Conservation (phyloP, 1,140 invertebrate species). For the Drosophila sp. region DNA sequence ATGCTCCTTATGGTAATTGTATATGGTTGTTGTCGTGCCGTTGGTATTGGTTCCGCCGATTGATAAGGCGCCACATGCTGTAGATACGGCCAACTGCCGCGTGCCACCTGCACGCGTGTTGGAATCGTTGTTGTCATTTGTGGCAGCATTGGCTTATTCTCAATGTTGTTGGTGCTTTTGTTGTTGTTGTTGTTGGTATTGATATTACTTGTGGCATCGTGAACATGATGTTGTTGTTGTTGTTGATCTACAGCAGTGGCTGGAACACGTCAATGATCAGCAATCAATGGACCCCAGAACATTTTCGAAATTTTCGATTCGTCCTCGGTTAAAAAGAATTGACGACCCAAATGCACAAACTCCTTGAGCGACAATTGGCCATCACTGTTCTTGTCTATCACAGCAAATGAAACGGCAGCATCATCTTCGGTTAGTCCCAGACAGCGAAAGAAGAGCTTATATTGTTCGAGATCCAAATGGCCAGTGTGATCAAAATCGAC, state of each 20-base stretch:
- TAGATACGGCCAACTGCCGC: constrained; percentile 68
- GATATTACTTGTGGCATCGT: constrained; percentile 28
- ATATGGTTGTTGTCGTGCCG: constrained; percentile 33
- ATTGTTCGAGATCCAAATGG: constrained; percentile 91
- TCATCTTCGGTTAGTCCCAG: constrained; percentile 89
- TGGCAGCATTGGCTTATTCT: constrained; percentile 63
- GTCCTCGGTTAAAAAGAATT: constrained; percentile 91
- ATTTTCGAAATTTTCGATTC: constrained; percentile 90
- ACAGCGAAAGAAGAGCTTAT: constrained; percentile 91
- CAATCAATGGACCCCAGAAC: constrained; percentile 91
- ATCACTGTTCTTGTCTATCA: constrained; percentile 90
- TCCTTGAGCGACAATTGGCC: constrained; percentile 90
- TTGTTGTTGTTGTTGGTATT: constrained; percentile 18
- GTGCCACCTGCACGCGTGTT: constrained; percentile 61
- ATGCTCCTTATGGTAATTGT: constrained; percentile 62
- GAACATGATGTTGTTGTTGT: constrained; percentile 41
- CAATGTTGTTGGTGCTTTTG: constrained; percentile 28
- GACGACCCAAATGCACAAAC: constrained; percentile 90
- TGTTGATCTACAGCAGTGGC: constrained; percentile 74
- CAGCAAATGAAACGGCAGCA: constrained; percentile 89
- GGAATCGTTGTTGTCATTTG: constrained; percentile 33
- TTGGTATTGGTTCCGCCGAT: constrained; percentile 24
- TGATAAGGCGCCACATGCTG: constrained; percentile 71
- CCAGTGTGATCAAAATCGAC: constrained; percentile 91
- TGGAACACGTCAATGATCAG: constrained; percentile 79